phyloP scores from a whole-genome alignment of 92 coral and sea anemone species.

The Bergia sp. region DNA sequence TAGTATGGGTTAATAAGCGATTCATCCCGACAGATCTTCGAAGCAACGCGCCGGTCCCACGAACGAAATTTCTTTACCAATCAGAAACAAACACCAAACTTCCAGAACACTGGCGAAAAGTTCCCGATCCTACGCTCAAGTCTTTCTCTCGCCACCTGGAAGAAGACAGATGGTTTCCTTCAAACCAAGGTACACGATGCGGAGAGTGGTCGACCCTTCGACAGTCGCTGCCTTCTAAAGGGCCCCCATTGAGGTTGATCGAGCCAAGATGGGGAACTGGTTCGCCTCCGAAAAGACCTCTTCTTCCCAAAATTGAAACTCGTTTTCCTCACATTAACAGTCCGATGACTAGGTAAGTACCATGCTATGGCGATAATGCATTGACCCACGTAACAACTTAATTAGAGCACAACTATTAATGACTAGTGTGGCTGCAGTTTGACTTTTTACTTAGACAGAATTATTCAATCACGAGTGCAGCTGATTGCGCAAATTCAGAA shows the following conservation, averaged over 20 bases:
- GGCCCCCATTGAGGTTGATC: constrained; percentile 64
- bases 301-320: constrained; percentile 55
- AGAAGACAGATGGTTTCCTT: constrained; percentile 84
- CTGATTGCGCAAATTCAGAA: background rate
- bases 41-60: constrained; percentile 92
- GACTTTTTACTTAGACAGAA: background rate
- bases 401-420: background rate
- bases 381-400: too few species aligned
- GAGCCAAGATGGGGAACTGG: constrained; percentile 97
- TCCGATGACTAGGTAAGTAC: constrained; percentile 92
- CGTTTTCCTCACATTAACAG: constrained; percentile 96
- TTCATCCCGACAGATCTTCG: constrained; percentile 89
- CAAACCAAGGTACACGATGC: constrained; percentile 89
- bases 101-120: constrained; percentile 82
- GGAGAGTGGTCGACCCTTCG: constrained; percentile 98
- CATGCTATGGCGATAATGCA: background rate
- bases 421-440: background rate
- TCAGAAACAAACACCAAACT: constrained; percentile 41
- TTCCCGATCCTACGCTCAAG: constrained; percentile 80
- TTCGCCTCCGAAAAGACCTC: constrained; percentile 43
- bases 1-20: constrained; percentile 97
- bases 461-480: background rate
- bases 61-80: constrained; percentile 83
- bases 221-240: constrained; percentile 90
- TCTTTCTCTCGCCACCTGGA: constrained; percentile 88